Base-by-base conservation (phyloP, 1,140 invertebrate species). In the Ganaspis sp. region DNA sequence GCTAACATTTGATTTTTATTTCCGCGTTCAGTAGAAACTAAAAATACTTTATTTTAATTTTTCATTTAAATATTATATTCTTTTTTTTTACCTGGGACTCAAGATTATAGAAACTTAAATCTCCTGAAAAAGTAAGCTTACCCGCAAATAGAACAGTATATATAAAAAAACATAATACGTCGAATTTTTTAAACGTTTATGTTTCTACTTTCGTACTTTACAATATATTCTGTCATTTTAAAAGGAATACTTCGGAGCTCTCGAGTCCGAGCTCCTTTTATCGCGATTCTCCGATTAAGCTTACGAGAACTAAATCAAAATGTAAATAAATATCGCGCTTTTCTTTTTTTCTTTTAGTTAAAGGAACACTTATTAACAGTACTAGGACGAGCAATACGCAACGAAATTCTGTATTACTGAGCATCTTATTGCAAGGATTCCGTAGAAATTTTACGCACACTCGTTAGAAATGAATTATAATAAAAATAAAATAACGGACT, bases 311-410 rank as follows among this genome's bases (percentile, higher is more conserved):
- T 64, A n/a, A 64, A 64, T 64, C 8, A 64, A 64, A 64, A 29
- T 64, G 23, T 64, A 64, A 64, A 34, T 64, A 64, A 64, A 64
- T 64, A 64, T 64, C 58, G 58, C 58, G 58, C 23, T n/a, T 64
- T 64, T 64, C 4, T 40, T 40, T 17, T 49, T 49, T n/a, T 49
- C 45, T 4, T 49, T 49, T 17, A 34, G 9, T 64, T 64, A 34
- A 64, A 64, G 15, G 23, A 64, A 64, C 58, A 64, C 58, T 64
- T 64, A 64, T 64, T 64, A 64, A 64, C 23, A 29, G 23, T 64
- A 64, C 58, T 64, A 29, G 58, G 58, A 64, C 58, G 58, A 64
- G 58, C 58, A 29, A 64, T 29, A 64, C 58, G 58, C 15, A 34
- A 29, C 23, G 26, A 64, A 64, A 64, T 64, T 64, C 54, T 64